These are phyloP conservation scores for Monomorium pharaonis DNA, from an alignment of 1,140 invertebrate genomes.

Conservation along the genomic window DNA sequence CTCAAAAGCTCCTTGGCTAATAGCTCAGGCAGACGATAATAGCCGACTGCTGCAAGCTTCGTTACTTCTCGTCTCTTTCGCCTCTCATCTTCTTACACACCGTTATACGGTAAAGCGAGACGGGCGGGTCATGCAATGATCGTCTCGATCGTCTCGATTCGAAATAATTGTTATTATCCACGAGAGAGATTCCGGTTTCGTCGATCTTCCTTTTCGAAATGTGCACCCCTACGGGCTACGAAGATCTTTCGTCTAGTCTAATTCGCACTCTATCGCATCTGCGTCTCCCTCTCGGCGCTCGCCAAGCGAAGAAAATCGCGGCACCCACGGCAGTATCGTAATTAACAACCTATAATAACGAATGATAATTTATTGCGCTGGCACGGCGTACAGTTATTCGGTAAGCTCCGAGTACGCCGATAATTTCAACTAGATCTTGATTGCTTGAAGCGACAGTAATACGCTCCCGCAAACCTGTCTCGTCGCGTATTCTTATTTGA, in stretches of 20 bases:
- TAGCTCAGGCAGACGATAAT: conserved; percentile 59
- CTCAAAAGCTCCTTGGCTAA: conserved; percentile 52
- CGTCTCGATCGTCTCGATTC: background rate
- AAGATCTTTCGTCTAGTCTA: conserved; percentile 14
- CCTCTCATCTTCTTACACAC: background rate
- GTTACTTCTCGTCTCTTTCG: conserved; percentile 21
- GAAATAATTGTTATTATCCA: conserved; percentile 26
- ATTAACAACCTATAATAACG: conserved; percentile 48
- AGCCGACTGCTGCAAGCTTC: conserved; percentile 47
- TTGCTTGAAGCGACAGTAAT: background rate
- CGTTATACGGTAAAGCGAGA: conserved; percentile 14
- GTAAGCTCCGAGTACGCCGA: conserved; percentile 16
- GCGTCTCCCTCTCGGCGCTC: background rate
- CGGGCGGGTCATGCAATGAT: background rate
- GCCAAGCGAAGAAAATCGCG: conserved; percentile 25
- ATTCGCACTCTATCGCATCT: conserved; percentile 6
- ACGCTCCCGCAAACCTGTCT: background rate
- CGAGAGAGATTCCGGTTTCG: conserved; percentile 11
- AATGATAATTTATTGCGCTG: conserved; percentile 47
- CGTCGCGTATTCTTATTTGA: background rate
- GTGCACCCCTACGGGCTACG: conserved; percentile 22
- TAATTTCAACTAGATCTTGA: conserved; percentile 36
- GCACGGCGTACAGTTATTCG: background rate
- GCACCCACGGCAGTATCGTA: conserved; percentile 26
- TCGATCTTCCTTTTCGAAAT: background rate